phyloP scores from a whole-genome alignment of 1,140 invertebrate species.

The Mizuhopecten yessoensis region DNA sequence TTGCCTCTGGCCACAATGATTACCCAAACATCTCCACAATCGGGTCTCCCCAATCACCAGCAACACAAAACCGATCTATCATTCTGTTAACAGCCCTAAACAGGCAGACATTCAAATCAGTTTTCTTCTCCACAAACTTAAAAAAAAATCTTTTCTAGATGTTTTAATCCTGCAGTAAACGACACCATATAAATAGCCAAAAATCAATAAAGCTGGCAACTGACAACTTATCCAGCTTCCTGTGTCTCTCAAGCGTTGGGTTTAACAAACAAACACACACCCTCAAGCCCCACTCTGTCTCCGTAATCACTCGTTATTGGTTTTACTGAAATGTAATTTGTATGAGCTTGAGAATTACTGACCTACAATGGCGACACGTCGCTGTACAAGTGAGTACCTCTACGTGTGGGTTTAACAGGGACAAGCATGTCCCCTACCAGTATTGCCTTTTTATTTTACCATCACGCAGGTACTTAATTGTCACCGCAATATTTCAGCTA shows the following conservation, averaged over 20 bases:
- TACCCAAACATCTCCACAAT: constrained; percentile 29
- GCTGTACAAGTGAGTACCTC: background rate
- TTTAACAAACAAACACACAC: constrained; percentile 39
- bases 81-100: constrained; percentile 11
- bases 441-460: constrained; percentile 17
- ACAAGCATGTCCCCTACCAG: no score
- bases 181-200: constrained; percentile 33
- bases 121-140: constrained; percentile 19
- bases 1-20: constrained; percentile 28
- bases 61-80: background rate
- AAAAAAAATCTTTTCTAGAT: constrained; percentile 39
- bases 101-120: constrained; percentile 32
- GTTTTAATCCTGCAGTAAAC: background rate
- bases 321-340: constrained; percentile 16
- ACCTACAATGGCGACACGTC: background rate
- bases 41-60: background rate
- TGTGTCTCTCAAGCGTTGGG: background rate
- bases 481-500: background rate
- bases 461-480: background rate
- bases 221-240: constrained; percentile 32
- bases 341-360: background rate
- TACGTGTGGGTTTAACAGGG: background rate
- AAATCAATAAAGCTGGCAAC: constrained; percentile 33
- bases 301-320: background rate
- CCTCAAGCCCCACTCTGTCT: background rate